These are phyloP conservation scores for Monodelphis domestica DNA, from an alignment of 2,797 vertebrate species.

Conservation along the genomic window DNA sequence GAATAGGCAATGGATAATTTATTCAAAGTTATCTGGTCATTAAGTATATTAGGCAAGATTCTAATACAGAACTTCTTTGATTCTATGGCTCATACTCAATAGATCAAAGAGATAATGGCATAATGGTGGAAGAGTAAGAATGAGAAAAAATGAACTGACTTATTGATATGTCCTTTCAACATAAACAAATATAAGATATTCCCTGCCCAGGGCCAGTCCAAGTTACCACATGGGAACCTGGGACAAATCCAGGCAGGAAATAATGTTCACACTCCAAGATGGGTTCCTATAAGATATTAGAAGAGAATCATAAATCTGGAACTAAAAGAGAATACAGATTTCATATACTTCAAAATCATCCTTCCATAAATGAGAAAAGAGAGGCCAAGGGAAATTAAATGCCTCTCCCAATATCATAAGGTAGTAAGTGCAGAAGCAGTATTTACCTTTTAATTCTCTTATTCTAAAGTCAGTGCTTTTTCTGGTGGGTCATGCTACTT, in stretches of 20 bases:
- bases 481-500: neutral
- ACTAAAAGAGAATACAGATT: neutral
- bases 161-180: neutral
- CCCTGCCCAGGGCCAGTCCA: neutral
- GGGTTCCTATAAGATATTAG: neutral
- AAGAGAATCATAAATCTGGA: neutral
- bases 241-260: neutral
- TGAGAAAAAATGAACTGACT: neutral
- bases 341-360: neutral
- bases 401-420: neutral
- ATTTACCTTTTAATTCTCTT: neutral
- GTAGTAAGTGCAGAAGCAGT: neutral
- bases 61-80: too few species aligned
- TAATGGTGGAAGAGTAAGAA: neutral
- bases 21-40: neutral
- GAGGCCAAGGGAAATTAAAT: neutral
- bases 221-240: neutral
- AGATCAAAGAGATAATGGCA: neutral
- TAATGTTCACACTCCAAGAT: neutral
- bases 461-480: neutral
- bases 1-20: neutral
- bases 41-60: neutral
- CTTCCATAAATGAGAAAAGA: neutral
- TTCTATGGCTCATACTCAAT: too few species aligned
- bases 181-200: neutral